A percentile compares a stretch with the other conserved stretches of the same genome.
phyloP scores from a whole-genome alignment of 2,113 vertebrate species.

The Brachypodius melanocephalos region DNA sequence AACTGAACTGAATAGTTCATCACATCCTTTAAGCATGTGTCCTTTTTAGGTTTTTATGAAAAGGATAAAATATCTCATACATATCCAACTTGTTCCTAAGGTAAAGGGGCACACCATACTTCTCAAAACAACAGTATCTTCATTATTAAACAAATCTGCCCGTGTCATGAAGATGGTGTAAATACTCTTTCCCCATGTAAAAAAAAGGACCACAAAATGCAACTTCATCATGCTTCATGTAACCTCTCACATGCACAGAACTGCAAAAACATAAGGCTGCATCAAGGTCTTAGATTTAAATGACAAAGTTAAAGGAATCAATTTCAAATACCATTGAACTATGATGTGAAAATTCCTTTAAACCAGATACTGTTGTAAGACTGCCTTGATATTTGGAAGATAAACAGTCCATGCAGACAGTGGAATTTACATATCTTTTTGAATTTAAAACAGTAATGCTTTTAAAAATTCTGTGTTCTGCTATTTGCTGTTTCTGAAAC shows the following conservation, averaged over 20 bases:
- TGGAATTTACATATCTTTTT: background rate
- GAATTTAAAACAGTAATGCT: background rate
- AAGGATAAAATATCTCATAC: background rate
- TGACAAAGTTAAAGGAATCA: background rate
- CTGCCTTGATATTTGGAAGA: background rate
- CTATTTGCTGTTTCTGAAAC: background rate
- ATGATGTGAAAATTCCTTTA: background rate
- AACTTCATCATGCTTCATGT: background rate
- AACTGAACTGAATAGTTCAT: background rate
- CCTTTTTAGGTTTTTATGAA: background rate
- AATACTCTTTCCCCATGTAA: background rate
- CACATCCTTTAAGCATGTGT: background rate
- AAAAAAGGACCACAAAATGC: background rate
- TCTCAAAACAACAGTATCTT: background rate
- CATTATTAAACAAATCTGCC: background rate
- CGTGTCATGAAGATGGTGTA: background rate
- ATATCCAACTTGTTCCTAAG: background rate
- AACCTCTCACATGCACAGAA: background rate
- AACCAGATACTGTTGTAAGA: background rate
- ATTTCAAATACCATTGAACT: background rate
- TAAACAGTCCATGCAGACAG: background rate
- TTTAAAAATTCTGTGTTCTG: background rate
- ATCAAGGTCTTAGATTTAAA: background rate
- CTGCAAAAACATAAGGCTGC: background rate
- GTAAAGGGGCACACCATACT: background rate